phyloP scores from a whole-genome alignment of 2,888 invertebrate genomes.

The Drosophila crucigera region DNA sequence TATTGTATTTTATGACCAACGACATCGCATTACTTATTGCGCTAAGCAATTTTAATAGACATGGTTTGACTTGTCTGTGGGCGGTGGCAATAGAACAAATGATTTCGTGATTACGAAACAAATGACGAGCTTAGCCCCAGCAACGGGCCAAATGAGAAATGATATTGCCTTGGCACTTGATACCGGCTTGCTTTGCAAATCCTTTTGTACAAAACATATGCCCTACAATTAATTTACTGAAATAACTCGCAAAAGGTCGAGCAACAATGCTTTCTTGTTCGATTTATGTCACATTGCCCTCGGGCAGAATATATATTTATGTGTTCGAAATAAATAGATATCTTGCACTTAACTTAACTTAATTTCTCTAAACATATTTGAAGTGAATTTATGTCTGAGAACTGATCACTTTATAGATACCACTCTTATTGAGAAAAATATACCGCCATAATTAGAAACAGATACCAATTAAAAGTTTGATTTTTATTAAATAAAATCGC shows the following conservation, averaged over 20 bases:
- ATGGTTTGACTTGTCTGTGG: conserved; percentile 21
- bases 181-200: neutral
- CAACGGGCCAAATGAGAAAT: conserved; percentile 8
- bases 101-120: conserved; percentile 54
- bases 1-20: conserved; percentile 56
- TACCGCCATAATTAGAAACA: too few relatives aligned
- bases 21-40: conserved; percentile 27
- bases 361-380: neutral
- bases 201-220: neutral
- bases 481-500: too few relatives aligned
- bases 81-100: conserved; percentile 29
- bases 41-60: conserved; percentile 63
- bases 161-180: conserved; percentile 22
- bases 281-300: neutral
- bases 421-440: neutral
- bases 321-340: neutral
- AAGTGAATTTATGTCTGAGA: neutral
- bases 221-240: neutral
- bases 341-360: neutral
- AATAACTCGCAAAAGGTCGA: neutral
- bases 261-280: neutral
- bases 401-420: neutral
- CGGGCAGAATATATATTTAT: neutral
- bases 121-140: conserved; percentile 59
- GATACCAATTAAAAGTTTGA: too few relatives aligned